Evolutionary conservation across 2,113 vertebrate species (phyloP).

Genomic region (Lepisosteus osseus): DNA sequence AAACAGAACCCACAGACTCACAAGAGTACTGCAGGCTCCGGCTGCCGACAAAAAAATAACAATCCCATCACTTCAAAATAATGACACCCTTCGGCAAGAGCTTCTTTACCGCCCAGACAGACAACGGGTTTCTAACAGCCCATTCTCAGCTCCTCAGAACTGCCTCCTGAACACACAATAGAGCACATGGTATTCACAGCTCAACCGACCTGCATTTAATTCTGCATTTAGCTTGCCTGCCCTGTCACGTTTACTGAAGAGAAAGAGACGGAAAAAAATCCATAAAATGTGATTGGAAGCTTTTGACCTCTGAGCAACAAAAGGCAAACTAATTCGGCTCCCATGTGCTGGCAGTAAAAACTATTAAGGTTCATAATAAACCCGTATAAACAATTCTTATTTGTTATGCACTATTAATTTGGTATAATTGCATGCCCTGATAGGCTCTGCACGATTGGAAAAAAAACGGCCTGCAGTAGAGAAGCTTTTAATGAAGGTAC

Average conservation of each 20-base stretch:
- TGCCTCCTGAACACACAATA: too few relatives aligned
- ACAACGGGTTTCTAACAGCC: too few relatives aligned
- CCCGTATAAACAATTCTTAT: conserved; percentile 63
- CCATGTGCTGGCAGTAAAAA: conserved; percentile 55
- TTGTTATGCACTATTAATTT: conserved; percentile 62
- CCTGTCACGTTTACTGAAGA: background rate
- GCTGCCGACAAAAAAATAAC: too few relatives aligned
- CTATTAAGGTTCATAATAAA: conserved; percentile 65
- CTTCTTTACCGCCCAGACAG: too few relatives aligned
- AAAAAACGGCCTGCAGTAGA: conserved; percentile 39
- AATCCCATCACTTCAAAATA: too few relatives aligned
- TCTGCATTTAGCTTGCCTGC: too few relatives aligned
- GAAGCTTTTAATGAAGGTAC: conserved; percentile 58
- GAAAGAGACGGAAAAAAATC: background rate
- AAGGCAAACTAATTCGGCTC: conserved; percentile 61
- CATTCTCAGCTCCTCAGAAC: too few relatives aligned
- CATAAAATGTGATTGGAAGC: background rate
- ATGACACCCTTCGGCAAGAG: too few relatives aligned
- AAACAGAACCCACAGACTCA: too few relatives aligned
- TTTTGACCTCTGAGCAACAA: conserved; percentile 50
- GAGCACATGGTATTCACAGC: too few relatives aligned
- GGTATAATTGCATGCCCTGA: conserved; percentile 52
- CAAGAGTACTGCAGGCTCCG: too few relatives aligned
- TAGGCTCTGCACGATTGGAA: conserved; percentile 49
- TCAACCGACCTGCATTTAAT: too few relatives aligned